These are phyloP conservation scores for Penaeus chinensis DNA, from an alignment of 1,140 invertebrate genomes.

Conservation along the genomic window DNA sequence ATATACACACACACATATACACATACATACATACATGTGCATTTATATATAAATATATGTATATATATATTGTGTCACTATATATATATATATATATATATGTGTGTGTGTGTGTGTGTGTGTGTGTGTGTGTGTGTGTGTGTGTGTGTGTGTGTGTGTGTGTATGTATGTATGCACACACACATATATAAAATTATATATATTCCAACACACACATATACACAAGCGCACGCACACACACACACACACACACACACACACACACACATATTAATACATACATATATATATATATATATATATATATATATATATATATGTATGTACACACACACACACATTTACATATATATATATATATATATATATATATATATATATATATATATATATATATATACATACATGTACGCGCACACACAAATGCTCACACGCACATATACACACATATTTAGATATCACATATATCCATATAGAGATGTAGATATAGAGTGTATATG, in stretches of 20 bases:
- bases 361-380: constrained; percentile 11
- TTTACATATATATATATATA: not conserved
- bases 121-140: too few species aligned
- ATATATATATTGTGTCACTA: too few species aligned
- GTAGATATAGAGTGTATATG: not conserved
- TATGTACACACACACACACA: not conserved
- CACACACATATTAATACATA: not conserved
- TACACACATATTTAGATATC: not conserved
- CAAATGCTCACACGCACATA: not conserved
- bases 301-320: not conserved
- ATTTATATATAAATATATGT: too few species aligned
- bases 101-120: too few species aligned
- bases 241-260: too few species aligned
- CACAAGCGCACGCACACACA: not conserved
- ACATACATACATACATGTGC: too few species aligned
- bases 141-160: not conserved
- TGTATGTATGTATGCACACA: not conserved
- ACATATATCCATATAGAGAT: constrained; percentile 10
- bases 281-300: not conserved
- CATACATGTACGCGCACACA: not conserved
- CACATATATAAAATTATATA: constrained; percentile 20
- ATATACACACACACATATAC: too few species aligned
- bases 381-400: constrained; percentile 23
- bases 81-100: too few species aligned
- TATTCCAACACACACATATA: not conserved